phyloP scores from a whole-genome alignment of 2,888 invertebrate species.

The Clanis bilineata region DNA sequence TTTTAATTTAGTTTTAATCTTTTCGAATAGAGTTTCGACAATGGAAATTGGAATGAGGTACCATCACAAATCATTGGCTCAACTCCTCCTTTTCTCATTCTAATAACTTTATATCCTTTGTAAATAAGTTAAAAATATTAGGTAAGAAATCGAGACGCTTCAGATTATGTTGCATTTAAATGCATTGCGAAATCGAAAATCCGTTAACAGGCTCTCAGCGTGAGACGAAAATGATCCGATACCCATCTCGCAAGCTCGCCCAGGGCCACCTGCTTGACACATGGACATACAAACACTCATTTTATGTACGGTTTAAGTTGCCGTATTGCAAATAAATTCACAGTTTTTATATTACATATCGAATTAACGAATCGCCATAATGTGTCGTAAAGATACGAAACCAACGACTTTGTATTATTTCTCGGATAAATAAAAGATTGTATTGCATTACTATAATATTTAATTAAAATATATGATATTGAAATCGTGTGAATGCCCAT shows the following conservation, averaged over 20 bases:
- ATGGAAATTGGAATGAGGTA: constrained; percentile 34
- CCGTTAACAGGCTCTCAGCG: constrained; percentile 59
- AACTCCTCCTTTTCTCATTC: constrained; percentile 31
- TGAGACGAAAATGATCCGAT: constrained; percentile 59
- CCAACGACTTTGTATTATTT: constrained; percentile 43
- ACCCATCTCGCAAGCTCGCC: constrained; percentile 50
- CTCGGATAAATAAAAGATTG: constrained; percentile 42
- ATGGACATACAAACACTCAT: constrained; percentile 57
- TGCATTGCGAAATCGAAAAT: constrained; percentile 57
- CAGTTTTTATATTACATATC: constrained; percentile 69
- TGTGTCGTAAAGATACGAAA: constrained; percentile 44
- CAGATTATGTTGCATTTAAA: constrained; percentile 62
- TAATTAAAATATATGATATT: constrained; percentile 37
- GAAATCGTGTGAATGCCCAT: constrained; percentile 31
- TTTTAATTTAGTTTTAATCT: constrained; percentile 44
- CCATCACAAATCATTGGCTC: constrained; percentile 31
- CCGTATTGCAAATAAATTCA: constrained; percentile 62
- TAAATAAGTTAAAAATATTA: constrained; percentile 45
- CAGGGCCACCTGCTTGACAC: constrained; percentile 68
- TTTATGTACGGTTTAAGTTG: constrained; percentile 63
- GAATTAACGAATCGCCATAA: constrained; percentile 55
- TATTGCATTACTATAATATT: constrained; percentile 31
- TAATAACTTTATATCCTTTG: constrained; percentile 53
- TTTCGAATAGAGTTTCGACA: constrained; percentile 34
- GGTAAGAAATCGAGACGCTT: constrained; percentile 37